These are phyloP conservation scores for Synanthedon formicaeformis DNA, from an alignment of 2,888 invertebrate genomes.

Conservation along the genomic window DNA sequence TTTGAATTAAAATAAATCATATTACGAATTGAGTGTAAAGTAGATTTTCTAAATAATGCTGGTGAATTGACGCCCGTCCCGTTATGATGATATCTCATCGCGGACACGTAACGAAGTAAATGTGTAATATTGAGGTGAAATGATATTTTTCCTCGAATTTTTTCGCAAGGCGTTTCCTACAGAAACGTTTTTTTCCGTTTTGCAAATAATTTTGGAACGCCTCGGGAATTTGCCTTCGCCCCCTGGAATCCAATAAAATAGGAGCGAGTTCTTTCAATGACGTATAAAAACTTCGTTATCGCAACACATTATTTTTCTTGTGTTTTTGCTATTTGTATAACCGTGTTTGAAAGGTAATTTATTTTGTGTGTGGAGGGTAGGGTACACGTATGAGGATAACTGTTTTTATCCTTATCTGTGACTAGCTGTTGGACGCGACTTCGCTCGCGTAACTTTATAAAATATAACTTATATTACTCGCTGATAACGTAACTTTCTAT, in stretches of 20 bases:
- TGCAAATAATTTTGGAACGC: slow-evolving; percentile 23
- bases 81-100: neutral
- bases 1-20: too few relatives aligned
- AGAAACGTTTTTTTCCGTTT: slow-evolving; percentile 8
- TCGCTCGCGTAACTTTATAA: too few relatives aligned
- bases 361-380: too few relatives aligned
- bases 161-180: neutral
- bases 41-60: too few relatives aligned
- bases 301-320: neutral
- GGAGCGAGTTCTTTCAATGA: neutral
- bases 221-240: slow-evolving; percentile 16
- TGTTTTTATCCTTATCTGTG: too few relatives aligned
- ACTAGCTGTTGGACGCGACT: too few relatives aligned
- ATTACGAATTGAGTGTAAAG: too few relatives aligned
- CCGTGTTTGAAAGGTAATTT: neutral
- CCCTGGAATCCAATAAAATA: neutral
- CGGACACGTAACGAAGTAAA: neutral
- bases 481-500: too few relatives aligned
- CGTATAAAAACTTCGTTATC: neutral
- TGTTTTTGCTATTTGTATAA: neutral
- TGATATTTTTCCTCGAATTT: neutral
- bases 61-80: neutral
- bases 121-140: neutral
- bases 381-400: too few relatives aligned
- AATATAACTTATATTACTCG: too few relatives aligned